Conservation (phyloP, 2,113 vertebrate species). For the Panthera uncia region DNA sequence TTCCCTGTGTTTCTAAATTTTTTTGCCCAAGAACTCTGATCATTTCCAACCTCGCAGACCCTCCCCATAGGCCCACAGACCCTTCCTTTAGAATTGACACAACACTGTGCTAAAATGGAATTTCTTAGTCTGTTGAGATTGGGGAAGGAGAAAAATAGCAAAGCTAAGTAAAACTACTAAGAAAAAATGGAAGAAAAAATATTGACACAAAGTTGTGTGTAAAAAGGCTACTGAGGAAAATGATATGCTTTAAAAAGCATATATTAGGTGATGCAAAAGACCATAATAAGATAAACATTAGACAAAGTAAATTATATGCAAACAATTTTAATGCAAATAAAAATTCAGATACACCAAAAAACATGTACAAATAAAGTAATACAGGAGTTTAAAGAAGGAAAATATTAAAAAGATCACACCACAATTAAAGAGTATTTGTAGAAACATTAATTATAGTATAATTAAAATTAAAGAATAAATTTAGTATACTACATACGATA, state of each 20-base stretch:
- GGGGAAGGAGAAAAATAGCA: neutral
- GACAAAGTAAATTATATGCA: neutral
- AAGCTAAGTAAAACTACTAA: neutral
- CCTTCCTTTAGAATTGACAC: neutral
- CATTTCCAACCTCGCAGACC: neutral
- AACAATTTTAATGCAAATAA: neutral
- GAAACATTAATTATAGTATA: neutral
- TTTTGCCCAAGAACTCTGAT: neutral
- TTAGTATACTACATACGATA: neutral
- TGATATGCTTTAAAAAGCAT: neutral
- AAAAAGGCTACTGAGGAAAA: neutral
- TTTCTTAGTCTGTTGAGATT: neutral
- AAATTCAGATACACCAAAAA: neutral
- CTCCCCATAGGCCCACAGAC: neutral
- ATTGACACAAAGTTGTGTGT: neutral
- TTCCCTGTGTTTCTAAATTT: neutral
- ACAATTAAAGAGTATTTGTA: neutral
- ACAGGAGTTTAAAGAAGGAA: neutral
- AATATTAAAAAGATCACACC: neutral
- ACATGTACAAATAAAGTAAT: neutral
- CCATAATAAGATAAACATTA: neutral
- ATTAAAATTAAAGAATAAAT: neutral
- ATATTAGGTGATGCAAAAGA: neutral
- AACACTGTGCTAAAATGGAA: neutral
- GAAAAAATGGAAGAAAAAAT: neutral